A percentile compares a stretch with the other conserved stretches of the same genome.
These are phyloP conservation scores for Trimorus sp. DNA, from an alignment of 2,888 invertebrate species.

Conservation along the genomic window DNA sequence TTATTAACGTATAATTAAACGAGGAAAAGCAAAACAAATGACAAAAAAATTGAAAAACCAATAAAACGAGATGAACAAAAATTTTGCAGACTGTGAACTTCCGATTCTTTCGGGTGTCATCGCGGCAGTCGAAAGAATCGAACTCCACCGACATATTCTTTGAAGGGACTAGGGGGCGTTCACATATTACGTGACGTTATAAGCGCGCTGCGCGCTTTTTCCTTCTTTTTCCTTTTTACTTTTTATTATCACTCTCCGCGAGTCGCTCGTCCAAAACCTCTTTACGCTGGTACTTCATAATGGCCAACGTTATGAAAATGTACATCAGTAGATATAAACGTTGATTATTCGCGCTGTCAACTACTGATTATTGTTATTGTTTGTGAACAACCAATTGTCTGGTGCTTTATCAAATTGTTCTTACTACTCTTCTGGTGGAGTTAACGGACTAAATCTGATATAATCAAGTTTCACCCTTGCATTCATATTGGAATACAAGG, in stretches of 20 bases:
- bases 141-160: constrained; percentile 34
- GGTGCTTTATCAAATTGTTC: no score
- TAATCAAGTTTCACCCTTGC: no score
- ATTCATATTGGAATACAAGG: no score
- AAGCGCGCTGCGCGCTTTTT: constrained; percentile 9
- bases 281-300: no score
- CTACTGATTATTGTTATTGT: no score
- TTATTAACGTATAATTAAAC: constrained; percentile 77
- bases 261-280: no score
- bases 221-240: constrained; percentile 11
- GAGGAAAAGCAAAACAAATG: constrained; percentile 64
- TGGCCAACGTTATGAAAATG: no score
- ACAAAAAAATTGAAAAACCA: constrained; percentile 63
- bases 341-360: no score
- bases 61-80: constrained; percentile 57
- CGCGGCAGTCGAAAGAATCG: constrained; percentile 50
- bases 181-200: constrained; percentile 53
- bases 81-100: constrained; percentile 57
- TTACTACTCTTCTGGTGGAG: no score
- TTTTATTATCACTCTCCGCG: background rate
- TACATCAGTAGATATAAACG: no score
- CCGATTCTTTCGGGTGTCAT: constrained; percentile 54
- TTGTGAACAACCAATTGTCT: no score
- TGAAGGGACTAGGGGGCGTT: constrained; percentile 48
- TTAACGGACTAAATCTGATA: no score